Evolutionary conservation across 2,113 vertebrate genomes (phyloP).

Genomic region (Rousettus leschenaultii): DNA sequence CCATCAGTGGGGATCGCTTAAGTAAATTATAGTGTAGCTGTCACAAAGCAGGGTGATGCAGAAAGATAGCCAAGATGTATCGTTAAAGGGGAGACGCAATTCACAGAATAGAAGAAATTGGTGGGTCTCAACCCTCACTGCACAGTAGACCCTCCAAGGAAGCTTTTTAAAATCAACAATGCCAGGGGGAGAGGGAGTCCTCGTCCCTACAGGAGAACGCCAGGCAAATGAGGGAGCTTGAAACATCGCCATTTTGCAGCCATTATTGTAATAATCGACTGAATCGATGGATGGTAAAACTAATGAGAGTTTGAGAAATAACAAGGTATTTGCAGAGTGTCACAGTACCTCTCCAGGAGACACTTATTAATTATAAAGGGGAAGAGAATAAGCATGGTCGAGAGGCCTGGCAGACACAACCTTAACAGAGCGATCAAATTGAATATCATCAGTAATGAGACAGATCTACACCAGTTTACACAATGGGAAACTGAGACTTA

Average conservation of each 20-base stretch:
- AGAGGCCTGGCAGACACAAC: neutral
- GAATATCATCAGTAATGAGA: neutral
- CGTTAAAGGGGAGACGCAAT: neutral
- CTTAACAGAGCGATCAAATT: neutral
- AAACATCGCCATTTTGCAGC: neutral
- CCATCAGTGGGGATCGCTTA: neutral
- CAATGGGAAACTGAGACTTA: neutral
- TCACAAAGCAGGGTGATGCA: neutral
- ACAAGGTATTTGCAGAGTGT: neutral
- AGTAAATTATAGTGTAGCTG: accelerated
- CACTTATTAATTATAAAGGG: neutral
- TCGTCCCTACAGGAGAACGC: neutral
- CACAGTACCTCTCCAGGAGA: neutral
- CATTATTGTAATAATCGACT: neutral
- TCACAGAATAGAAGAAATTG: neutral
- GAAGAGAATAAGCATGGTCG: neutral
- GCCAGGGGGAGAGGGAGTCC: too few relatives aligned
- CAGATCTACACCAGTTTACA: neutral
- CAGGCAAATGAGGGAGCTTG: too few relatives aligned
- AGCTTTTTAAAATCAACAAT: neutral
- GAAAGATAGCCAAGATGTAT: neutral
- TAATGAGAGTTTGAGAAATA: neutral
- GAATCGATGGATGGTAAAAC: neutral
- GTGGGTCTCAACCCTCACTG: neutral
- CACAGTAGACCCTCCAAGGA: neutral